phyloP scores from a whole-genome alignment of 2,113 vertebrate species.

The Propithecus coquereli region DNA sequence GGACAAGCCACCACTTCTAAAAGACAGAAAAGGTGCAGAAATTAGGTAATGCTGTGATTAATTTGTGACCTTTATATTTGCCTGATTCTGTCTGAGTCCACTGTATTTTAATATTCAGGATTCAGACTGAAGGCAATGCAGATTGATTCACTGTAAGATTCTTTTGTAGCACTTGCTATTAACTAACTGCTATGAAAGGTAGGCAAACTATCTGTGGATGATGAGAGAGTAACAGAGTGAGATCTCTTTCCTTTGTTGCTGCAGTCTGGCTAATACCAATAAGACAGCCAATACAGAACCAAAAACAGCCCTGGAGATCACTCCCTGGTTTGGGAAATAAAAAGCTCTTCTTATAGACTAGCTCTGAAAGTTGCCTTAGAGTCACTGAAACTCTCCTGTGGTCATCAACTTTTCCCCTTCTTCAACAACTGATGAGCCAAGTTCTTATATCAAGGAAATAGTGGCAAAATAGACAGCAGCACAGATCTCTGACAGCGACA shows the following conservation, averaged over 20 bases:
- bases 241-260: neutral
- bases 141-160: neutral
- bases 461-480: accelerated
- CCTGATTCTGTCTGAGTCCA: neutral
- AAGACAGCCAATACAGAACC: neutral
- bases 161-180: neutral
- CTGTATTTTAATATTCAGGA: neutral
- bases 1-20: neutral
- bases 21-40: neutral
- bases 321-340: neutral
- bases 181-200: neutral
- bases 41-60: neutral
- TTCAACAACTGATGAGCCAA: neutral
- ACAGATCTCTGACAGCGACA: neutral
- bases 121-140: neutral
- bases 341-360: neutral
- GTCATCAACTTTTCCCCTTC: neutral
- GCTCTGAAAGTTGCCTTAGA: neutral
- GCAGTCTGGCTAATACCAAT: neutral
- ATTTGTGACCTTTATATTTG: neutral
- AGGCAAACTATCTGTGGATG: neutral
- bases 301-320: neutral
- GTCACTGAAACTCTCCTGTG: neutral
- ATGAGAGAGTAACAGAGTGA: neutral
- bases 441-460: neutral